Evolutionary conservation across 1,140 invertebrate genomes (phyloP).

Genomic region (Arion vulgaris): DNA sequence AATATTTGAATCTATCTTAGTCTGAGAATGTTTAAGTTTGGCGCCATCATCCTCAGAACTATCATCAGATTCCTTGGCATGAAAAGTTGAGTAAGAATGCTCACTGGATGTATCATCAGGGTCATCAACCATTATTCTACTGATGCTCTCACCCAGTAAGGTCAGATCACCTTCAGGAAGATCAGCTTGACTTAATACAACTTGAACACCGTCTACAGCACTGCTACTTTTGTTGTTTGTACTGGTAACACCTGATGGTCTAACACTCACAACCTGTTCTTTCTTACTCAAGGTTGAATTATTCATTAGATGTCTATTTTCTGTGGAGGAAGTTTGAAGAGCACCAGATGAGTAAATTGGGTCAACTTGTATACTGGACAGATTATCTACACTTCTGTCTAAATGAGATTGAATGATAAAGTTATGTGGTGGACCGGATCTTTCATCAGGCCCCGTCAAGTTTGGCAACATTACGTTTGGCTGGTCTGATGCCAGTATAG

Average conservation of each 20-base stretch:
- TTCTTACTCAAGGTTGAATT: background rate
- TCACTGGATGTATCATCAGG: slow-evolving; percentile 64
- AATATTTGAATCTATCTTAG: slow-evolving; percentile 55
- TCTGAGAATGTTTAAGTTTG: slow-evolving; percentile 36
- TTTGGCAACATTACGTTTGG: slow-evolving; percentile 79
- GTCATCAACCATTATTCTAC: slow-evolving; percentile 40
- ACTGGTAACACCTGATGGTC: background rate
- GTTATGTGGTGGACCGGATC: background rate
- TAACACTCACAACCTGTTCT: background rate
- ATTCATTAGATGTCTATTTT: background rate
- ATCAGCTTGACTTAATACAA: background rate
- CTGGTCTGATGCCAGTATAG: slow-evolving; percentile 70
- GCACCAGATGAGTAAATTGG: background rate
- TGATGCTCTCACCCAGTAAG: background rate
- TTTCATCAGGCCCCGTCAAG: background rate
- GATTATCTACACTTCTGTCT: slow-evolving; percentile 60
- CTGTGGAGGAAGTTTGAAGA: background rate
- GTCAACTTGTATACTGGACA: slow-evolving; percentile 44
- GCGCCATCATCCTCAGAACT: slow-evolving; percentile 55
- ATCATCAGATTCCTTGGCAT: slow-evolving; percentile 54
- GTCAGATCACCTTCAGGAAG: background rate
- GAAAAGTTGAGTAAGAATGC: slow-evolving; percentile 65
- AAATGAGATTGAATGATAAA: slow-evolving; percentile 50
- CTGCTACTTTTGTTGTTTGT: background rate
- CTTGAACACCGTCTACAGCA: background rate